These are phyloP conservation scores for Drosophila micromelanica DNA, from an alignment of 1,140 invertebrate genomes.

Conservation along the genomic window DNA sequence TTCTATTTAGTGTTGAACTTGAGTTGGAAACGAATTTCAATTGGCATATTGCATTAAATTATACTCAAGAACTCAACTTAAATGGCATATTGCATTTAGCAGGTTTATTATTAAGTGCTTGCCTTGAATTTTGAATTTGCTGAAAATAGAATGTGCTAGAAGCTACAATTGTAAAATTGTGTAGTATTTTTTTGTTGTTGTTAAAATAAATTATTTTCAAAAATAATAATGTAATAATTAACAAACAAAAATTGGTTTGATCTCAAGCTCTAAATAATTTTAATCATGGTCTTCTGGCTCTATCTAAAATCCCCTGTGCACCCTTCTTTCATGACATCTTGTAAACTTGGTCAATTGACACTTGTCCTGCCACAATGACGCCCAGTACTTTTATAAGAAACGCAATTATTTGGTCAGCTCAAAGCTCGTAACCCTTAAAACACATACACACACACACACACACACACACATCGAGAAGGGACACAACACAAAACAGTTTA, in stretches of 20 bases:
- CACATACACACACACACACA: constrained; percentile 7
- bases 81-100: constrained; percentile 48
- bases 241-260: no score
- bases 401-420: constrained; percentile 68
- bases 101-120: not conserved
- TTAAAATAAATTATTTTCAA: no score
- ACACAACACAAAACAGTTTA: constrained; percentile 38
- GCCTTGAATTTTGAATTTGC: no score
- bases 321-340: not conserved
- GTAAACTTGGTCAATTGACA: constrained; percentile 17
- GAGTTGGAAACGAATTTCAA: constrained; percentile 54
- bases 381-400: constrained; percentile 31
- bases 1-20: constrained; percentile 73
- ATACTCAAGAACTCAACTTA: constrained; percentile 32
- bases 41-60: constrained; percentile 67
- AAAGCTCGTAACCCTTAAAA: constrained; percentile 31
- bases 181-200: no score
- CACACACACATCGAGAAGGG: not conserved
- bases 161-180: no score
- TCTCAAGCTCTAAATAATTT: no score
- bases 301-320: not conserved
- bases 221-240: no score
- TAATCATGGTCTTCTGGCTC: no score
- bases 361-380: constrained; percentile 15
- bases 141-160: no score